A percentile compares a stretch with the other conserved stretches of the same genome.
These are phyloP conservation scores for Microctenopoma steveboyesi DNA, from an alignment of 2,797 vertebrate species.

Conservation along the genomic window DNA sequence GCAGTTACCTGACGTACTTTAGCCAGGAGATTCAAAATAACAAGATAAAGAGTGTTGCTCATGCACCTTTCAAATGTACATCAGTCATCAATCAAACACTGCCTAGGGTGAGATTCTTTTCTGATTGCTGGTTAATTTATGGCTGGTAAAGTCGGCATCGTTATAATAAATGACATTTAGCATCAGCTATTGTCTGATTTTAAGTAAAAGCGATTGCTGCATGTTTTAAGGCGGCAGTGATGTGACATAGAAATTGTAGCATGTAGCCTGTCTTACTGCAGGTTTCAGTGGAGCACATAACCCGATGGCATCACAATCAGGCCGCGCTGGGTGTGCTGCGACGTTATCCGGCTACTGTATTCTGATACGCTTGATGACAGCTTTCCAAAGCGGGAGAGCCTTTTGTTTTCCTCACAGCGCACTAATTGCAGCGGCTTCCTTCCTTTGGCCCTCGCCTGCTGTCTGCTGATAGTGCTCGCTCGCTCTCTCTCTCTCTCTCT, in stretches of 20 bases:
- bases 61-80: neutral
- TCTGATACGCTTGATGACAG: constrained; percentile 60
- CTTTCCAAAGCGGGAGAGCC: constrained; percentile 58
- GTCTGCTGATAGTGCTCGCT: constrained; percentile 57
- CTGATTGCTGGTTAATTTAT: neutral
- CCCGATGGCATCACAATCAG: constrained; percentile 34
- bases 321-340: constrained; percentile 23
- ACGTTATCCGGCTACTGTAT: constrained; percentile 44
- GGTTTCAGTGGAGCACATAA: neutral
- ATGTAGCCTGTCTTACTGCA: neutral
- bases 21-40: neutral
- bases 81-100: neutral
- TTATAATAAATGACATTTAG: neutral
- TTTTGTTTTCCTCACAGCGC: constrained; percentile 71
- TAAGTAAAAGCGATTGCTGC: neutral
- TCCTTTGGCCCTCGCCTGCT: constrained; percentile 54
- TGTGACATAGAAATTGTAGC: neutral
- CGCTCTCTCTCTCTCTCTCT: constrained; percentile 41
- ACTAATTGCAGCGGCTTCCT: constrained; percentile 72
- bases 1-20: constrained; percentile 14
- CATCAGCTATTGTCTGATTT: neutral
- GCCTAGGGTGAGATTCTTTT: neutral
- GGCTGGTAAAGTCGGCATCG: neutral
- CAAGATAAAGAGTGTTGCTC: neutral
- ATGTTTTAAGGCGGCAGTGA: neutral